Evolutionary conservation across 2,797 vertebrate species (phyloP), one percentile per base, ranked within the genome.

Genomic region (Siniperca undulata): DNA sequence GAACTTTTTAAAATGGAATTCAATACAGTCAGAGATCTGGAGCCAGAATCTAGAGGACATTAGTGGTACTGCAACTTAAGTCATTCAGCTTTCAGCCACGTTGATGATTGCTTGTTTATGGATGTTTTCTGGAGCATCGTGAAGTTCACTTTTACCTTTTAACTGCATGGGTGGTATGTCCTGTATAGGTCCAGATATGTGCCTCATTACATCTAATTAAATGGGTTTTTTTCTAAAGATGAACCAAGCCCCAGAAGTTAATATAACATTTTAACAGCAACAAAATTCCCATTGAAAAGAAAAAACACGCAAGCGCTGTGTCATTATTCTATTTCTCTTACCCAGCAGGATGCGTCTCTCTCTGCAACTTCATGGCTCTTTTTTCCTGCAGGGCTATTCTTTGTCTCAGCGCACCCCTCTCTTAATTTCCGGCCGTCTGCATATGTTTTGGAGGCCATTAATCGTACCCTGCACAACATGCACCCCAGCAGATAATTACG

Each of bases 401-500:
- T 89, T 86, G 77, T 87, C 77, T 91, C 62, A 20, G 27, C 16
- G 11, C 60, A 86, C 84, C 40, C 59, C 74, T 70, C 75, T 71
- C 84, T 85, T 86, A 82, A 91, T 91, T 93, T 94, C 91, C 91
- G 90, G 87, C 92, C 95, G 96, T 95, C 95, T 94, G 93, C 94
- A 93, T 95, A 92, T 93, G 95, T 95, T 96, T 93, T 92, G 88
- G 91, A 93, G 94, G 89, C 92, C 94, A 96, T 96, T 96, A 96
- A 96, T 96, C 94, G 92, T 94, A 91, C 92, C 86, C 85, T 89
- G 93, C 94, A 91, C 94, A 95, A 94, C 91, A 93, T 91, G 95
- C 94, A 95, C 94, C 95, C 93, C 95, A 94, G 95, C 91, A 95
- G 95, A 96, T 96, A 96, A 96, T 96, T 94, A 95, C 86, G 75